Conservation (phyloP, 1,140 invertebrate genomes). For the Procambarus virginalis region DNA sequence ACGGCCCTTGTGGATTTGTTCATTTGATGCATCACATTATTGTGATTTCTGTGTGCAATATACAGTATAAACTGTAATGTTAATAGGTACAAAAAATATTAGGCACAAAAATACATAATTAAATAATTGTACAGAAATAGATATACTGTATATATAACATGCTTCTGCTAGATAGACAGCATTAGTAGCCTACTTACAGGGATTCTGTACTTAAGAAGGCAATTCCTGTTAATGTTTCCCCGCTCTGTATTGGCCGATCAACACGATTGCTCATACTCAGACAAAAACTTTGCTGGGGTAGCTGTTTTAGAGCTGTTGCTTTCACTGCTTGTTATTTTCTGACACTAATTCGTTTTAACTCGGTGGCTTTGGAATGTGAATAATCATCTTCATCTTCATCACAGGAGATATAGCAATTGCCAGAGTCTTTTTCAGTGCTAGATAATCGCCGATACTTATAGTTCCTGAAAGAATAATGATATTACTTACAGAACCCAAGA, state of each 20-base stretch:
- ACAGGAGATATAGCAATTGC: constrained; percentile 34
- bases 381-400: constrained; percentile 61
- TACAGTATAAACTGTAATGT: too few relatives aligned
- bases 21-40: too few relatives aligned
- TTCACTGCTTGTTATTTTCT: constrained; percentile 2
- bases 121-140: too few relatives aligned
- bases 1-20: too few relatives aligned
- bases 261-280: constrained; percentile 43
- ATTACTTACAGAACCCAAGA: too few relatives aligned
- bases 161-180: too few relatives aligned
- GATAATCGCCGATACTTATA: constrained; percentile 50
- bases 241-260: constrained; percentile 38
- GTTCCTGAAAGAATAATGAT: constrained; percentile 22
- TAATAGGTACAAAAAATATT: too few relatives aligned
- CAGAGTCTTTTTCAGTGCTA: constrained; percentile 47
- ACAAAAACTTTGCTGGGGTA: constrained; percentile 1
- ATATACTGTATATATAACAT: too few relatives aligned
- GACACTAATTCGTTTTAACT: constrained; percentile 30
- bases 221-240: constrained; percentile 35
- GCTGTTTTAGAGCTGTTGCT: not conserved
- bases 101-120: too few relatives aligned
- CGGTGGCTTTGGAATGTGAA: constrained; percentile 20
- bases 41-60: too few relatives aligned
- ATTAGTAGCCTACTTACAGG: constrained; percentile 20
- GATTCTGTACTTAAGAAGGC: constrained; percentile 40